phyloP scores from a whole-genome alignment of 53 echinoderm and acorn worm species.

The Henricia sp. region DNA sequence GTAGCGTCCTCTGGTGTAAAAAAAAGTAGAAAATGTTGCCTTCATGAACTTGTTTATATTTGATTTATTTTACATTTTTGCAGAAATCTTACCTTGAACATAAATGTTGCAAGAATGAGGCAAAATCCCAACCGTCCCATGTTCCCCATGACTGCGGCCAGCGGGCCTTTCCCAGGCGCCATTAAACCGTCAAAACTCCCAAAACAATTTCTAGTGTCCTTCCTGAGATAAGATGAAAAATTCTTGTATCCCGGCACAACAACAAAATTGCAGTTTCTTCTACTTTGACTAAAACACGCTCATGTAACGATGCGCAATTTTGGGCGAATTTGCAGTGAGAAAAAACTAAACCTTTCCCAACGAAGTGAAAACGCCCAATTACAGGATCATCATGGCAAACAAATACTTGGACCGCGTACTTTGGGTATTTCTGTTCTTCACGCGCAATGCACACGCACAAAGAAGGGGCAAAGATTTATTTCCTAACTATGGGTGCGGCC shows the following conservation, averaged over 20 bases:
- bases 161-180: slow-evolving; percentile 4
- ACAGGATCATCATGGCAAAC: not conserved
- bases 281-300: not conserved
- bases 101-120: slow-evolving; percentile 12
- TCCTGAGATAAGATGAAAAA: not conserved
- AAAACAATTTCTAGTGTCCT: too few species aligned
- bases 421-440: not conserved
- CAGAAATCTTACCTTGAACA: slow-evolving; percentile 23
- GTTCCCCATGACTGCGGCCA: not conserved
- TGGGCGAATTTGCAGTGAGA: not conserved
- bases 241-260: not conserved
- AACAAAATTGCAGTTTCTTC: not conserved
- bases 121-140: not conserved
- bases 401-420: not conserved
- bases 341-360: not conserved
- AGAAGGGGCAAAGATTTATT: not conserved
- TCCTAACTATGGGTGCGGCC: not conserved
- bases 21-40: not conserved
- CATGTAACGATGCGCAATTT: not conserved
- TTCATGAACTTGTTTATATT: not conserved
- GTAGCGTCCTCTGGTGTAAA: not conserved
- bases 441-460: not conserved
- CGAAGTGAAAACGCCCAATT: slow-evolving; percentile 33
- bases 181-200: not conserved
- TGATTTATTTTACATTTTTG: not conserved